phyloP scores from a whole-genome alignment of 1,140 invertebrate genomes.

The Saccostrea glomerata region DNA sequence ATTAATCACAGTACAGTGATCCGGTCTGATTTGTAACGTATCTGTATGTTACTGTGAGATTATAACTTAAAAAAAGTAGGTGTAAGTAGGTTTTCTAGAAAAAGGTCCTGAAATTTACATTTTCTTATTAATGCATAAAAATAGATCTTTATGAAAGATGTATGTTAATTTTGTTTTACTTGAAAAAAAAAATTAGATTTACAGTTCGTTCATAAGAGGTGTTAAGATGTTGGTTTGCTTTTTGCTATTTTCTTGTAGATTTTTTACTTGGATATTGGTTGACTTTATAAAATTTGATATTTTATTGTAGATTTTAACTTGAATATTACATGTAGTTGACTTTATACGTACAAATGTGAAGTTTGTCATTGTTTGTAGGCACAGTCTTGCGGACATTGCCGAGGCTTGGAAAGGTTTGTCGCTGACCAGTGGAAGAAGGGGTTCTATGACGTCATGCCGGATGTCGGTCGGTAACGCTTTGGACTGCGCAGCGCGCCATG shows the following conservation, averaged over 20 bases:
- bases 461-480: constrained; percentile 53
- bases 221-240: too few species aligned
- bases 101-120: too few species aligned
- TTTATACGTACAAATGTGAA: not conserved
- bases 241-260: too few species aligned
- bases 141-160: too few species aligned
- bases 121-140: too few species aligned
- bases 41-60: not conserved
- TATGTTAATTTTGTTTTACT: too few species aligned
- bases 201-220: too few species aligned
- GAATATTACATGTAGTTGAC: too few species aligned
- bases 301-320: too few species aligned
- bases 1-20: not conserved
- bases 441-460: constrained; percentile 43
- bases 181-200: too few species aligned
- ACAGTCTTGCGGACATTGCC: constrained; percentile 54
- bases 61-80: not conserved
- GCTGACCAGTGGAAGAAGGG: constrained; percentile 39
- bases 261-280: too few species aligned
- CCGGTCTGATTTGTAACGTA: not conserved
- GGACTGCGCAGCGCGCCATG: constrained; percentile 51
- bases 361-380: constrained; percentile 33
- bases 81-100: not conserved
- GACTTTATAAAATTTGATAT: too few species aligned
- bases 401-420: constrained; percentile 55